A percentile compares a stretch with the other conserved stretches of the same genome.
Conservation (phyloP, 2,797 vertebrate species). For the Lagorchestes hirsutus region DNA sequence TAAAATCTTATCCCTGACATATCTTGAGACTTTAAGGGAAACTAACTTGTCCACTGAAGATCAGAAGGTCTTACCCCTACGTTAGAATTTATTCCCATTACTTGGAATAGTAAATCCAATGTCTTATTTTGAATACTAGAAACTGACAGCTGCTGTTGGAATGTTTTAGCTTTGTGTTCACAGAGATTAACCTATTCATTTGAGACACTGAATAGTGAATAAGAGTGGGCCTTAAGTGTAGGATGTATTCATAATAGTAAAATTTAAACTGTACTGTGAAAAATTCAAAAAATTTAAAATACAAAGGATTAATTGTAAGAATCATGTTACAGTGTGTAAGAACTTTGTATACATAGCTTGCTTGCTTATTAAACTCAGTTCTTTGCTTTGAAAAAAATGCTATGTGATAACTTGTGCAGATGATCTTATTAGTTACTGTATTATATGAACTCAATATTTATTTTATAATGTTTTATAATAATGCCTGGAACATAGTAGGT, state of each 20-base stretch:
- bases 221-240: slow-evolving; percentile 43
- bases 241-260: slow-evolving; percentile 64
- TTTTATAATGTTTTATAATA: neutral
- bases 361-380: slow-evolving; percentile 61
- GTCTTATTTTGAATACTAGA: slow-evolving; percentile 35
- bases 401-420: slow-evolving; percentile 58
- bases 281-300: slow-evolving; percentile 65
- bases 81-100: slow-evolving; percentile 42
- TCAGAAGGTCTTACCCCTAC: slow-evolving; percentile 14
- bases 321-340: slow-evolving; percentile 68
- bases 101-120: slow-evolving; percentile 67
- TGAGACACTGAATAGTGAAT: slow-evolving; percentile 68
- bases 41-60: slow-evolving; percentile 41
- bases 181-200: slow-evolving; percentile 62
- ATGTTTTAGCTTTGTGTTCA: slow-evolving; percentile 55
- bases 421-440: slow-evolving; percentile 43
- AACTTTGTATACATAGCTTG: slow-evolving; percentile 41
- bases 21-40: slow-evolving; percentile 62
- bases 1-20: slow-evolving; percentile 2
- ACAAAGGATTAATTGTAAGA: slow-evolving; percentile 38
- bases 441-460: neutral
- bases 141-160: slow-evolving; percentile 38
- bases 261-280: slow-evolving; percentile 65
- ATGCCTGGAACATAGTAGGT: neutral
- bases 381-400: slow-evolving; percentile 61